Evolutionary conservation across 2,888 invertebrate species (phyloP), one percentile per base, ranked within the genome.

Genomic region (Drosophila putrida): DNA sequence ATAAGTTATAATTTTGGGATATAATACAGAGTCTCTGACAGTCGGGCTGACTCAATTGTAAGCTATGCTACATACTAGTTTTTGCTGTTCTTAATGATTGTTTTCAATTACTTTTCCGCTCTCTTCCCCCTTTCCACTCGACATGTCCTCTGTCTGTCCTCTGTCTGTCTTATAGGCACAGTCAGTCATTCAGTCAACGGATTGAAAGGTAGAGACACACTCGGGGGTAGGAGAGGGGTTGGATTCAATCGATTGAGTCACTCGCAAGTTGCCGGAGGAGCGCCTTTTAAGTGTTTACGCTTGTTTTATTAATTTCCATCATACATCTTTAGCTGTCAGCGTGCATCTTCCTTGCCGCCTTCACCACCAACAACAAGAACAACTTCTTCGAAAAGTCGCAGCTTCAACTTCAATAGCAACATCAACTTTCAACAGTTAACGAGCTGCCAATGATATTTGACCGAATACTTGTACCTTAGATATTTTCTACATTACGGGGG

Each of bases 251-350:
- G 68, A 88, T 79, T 88, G 80, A 85, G 80, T 79, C 80, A 75
- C 67, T 60, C 66, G 39, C 51, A 36, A n/a, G 33, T 33, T 33
- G 60, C 35, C 33, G 28, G 47, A 44, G 57, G 65, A 89, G 82
- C 88, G 82, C 76, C 89, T 78, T 76, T 83, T 83, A 89, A 90
- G 87, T 90, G 89, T 85, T 88, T 88, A 88, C 85, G 82, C 83
- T 82, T 90, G 90, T 90, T 87, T 90, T 90, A 82, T 88, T 87
- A 90, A 90, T 90, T 88, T 77, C 79, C 82, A 71, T 80, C 85
- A 90, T 90, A 88, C 71, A 82, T 90, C 90, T 89, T 89, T 55
- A 43, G 70, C 88, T 87, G 87, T 88, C 87, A 84, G 82, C 82
- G 49, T 63, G 49, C 59, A 66, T 63, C 68, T 58, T 43, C 47